Percentiles rank a stretch among this genome's conserved stretches.
phyloP scores from a whole-genome alignment of 2,113 vertebrate genomes.

The Astur gentilis region DNA sequence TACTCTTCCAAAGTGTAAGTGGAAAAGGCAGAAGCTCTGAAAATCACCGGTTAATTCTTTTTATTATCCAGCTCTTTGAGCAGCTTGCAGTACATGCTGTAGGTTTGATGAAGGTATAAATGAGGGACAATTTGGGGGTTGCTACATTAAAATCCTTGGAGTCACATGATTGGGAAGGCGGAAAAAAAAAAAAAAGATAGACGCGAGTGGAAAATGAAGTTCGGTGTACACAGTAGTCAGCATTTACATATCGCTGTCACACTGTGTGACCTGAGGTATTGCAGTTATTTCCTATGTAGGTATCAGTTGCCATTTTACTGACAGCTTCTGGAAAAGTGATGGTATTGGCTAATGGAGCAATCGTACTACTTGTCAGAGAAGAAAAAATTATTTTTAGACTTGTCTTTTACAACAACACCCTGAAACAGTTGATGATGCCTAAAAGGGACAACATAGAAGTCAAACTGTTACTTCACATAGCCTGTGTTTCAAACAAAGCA shows the following conservation, averaged over 20 bases:
- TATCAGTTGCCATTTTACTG: constrained; percentile 12
- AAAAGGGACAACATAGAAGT: neutral
- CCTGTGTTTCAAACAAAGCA: neutral
- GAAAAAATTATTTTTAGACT: neutral
- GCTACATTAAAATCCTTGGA: neutral
- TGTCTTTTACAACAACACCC: neutral
- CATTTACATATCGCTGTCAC: neutral
- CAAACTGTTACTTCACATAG: neutral
- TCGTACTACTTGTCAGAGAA: neutral
- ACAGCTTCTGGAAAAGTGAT: neutral
- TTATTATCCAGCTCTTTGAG: neutral
- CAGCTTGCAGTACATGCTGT: neutral
- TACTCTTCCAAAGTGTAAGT: neutral
- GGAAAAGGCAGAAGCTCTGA: neutral
- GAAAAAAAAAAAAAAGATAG: neutral
- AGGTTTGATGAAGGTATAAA: neutral
- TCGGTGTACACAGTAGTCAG: neutral
- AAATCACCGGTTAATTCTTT: neutral
- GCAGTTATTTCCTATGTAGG: neutral
- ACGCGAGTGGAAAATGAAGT: neutral
- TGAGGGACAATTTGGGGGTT: neutral
- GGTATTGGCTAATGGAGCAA: constrained; percentile 16
- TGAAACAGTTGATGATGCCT: neutral
- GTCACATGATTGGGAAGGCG: neutral
- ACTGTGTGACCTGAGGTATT: neutral